phyloP scores from a whole-genome alignment of 2,888 invertebrate species.

The Melieria picta region DNA sequence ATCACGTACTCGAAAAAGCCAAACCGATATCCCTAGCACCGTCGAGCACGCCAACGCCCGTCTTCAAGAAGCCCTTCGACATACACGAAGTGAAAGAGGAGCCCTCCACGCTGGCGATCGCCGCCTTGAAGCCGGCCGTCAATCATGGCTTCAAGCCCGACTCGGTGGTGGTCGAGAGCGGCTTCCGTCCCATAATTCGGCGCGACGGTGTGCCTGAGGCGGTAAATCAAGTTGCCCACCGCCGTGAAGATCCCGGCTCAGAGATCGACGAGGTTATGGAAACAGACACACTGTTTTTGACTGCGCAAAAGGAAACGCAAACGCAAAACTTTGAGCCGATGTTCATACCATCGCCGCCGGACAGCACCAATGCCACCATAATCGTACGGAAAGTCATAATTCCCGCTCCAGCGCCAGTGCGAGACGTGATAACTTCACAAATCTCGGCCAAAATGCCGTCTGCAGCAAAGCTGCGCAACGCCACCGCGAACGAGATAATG shows the following conservation, averaged over 20 bases:
- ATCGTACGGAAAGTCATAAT: slow-evolving; percentile 43
- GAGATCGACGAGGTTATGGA: slow-evolving; percentile 64
- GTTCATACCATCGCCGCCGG: slow-evolving; percentile 82
- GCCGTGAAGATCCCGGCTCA: slow-evolving; percentile 62
- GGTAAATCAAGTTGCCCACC: slow-evolving; percentile 61
- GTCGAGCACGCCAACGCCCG: slow-evolving; percentile 7
- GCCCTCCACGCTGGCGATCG: slow-evolving; percentile 51
- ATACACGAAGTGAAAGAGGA: slow-evolving; percentile 51
- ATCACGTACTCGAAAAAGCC: slow-evolving; percentile 25
- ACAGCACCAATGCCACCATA: slow-evolving; percentile 68
- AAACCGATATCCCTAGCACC: slow-evolving; percentile 27
- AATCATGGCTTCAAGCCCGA: slow-evolving; percentile 84
- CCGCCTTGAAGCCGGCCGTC: slow-evolving; percentile 70
- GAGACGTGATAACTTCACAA: slow-evolving; percentile 1
- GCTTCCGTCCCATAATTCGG: slow-evolving; percentile 79
- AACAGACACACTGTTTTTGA: slow-evolving; percentile 63
- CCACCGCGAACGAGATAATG: slow-evolving; percentile 46
- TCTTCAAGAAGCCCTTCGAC: slow-evolving; percentile 56
- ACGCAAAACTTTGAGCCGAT: slow-evolving; percentile 80
- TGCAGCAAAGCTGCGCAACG: slow-evolving; percentile 63
- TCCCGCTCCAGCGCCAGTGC: slow-evolving; percentile 46
- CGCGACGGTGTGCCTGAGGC: slow-evolving; percentile 66
- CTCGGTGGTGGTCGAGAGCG: slow-evolving; percentile 83
- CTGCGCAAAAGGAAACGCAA: slow-evolving; percentile 67
- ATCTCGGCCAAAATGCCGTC: slow-evolving; percentile 29